Evolutionary conservation across 2,888 invertebrate genomes (phyloP).

Genomic region (Oscheius myriophilus): DNA sequence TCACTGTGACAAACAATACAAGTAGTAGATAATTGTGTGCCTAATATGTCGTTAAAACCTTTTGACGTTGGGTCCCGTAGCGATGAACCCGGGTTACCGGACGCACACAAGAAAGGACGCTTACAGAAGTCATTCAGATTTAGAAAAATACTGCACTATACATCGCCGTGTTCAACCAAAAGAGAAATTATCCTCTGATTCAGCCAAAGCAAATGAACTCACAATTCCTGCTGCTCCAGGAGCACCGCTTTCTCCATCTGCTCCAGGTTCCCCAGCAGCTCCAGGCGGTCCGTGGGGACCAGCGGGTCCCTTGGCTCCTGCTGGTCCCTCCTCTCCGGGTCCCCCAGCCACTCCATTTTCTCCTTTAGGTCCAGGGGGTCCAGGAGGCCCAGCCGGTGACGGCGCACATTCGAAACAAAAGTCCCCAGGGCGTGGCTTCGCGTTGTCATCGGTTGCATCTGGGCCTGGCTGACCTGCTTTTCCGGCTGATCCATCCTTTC

Average conservation of each 20-base stretch:
- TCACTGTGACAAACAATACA: too few species aligned
- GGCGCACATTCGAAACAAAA: constrained; percentile 54
- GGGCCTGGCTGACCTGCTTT: background rate
- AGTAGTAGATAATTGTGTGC: too few species aligned
- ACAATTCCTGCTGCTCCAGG: constrained; percentile 37
- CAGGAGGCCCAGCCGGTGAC: constrained; percentile 31
- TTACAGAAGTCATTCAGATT: too few species aligned
- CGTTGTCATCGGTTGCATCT: background rate
- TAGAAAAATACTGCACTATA: too few species aligned
- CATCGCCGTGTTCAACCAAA: too few species aligned
- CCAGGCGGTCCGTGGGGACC: constrained; percentile 32
- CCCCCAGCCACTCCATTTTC: constrained; percentile 39
- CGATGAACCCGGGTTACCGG: too few species aligned
- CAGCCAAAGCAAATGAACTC: too few species aligned
- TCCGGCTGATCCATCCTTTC: constrained; percentile 4
- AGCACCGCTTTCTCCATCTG: constrained; percentile 10
- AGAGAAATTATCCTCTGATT: too few species aligned
- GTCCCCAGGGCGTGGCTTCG: constrained; percentile 31
- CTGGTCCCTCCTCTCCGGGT: constrained; percentile 49
- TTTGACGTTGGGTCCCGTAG: too few species aligned
- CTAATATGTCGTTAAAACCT: too few species aligned
- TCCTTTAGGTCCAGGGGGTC: constrained; percentile 37
- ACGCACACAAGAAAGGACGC: too few species aligned
- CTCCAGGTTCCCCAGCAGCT: constrained; percentile 44
- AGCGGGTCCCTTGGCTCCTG: constrained; percentile 29